Conservation (phyloP, 2,888 invertebrate genomes). For the Mythimna loreyi region DNA sequence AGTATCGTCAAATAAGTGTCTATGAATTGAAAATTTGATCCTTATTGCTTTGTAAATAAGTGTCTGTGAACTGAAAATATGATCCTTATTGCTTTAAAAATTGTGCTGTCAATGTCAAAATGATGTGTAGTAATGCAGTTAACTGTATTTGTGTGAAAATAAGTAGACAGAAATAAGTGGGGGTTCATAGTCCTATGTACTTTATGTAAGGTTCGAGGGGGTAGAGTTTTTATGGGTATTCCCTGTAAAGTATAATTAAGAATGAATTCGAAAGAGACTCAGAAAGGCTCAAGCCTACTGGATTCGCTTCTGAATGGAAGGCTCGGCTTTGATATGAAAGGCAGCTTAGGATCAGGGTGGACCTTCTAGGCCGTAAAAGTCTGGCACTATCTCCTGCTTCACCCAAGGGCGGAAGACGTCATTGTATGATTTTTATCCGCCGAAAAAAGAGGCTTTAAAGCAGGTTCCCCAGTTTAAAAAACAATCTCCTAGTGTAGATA, state of each 20-base stretch:
- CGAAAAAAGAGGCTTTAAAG: too few relatives aligned
- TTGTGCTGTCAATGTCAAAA: not conserved
- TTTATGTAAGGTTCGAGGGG: not conserved
- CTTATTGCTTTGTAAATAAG: not conserved
- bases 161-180: slow-evolving; percentile 12
- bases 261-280: too few relatives aligned
- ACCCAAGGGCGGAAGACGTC: too few relatives aligned
- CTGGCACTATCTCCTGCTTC: too few relatives aligned
- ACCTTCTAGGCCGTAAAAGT: too few relatives aligned
- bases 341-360: too few relatives aligned
- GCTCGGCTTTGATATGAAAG: too few relatives aligned
- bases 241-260: not conserved
- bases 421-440: too few relatives aligned
- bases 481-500: too few relatives aligned
- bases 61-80: slow-evolving; percentile 6
- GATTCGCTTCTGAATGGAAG: too few relatives aligned
- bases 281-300: too few relatives aligned
- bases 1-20: not conserved
- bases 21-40: slow-evolving; percentile 1
- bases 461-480: too few relatives aligned
- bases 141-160: slow-evolving; percentile 7
- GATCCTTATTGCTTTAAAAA: not conserved
- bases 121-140: not conserved
- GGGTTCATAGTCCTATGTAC: slow-evolving; percentile 13
- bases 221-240: not conserved